Conservation (phyloP, 1,140 invertebrate species). For the Argopecten irradians region DNA sequence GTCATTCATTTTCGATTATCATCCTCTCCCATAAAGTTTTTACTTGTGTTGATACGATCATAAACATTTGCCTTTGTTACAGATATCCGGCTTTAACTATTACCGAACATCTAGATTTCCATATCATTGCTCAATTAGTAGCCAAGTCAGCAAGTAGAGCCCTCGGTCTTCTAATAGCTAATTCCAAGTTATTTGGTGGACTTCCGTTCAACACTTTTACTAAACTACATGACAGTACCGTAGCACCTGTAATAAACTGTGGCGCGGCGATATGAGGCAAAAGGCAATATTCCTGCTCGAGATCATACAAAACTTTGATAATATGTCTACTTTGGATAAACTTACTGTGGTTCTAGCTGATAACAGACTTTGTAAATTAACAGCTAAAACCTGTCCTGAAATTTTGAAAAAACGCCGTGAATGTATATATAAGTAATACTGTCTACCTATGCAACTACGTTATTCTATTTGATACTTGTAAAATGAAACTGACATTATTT, state of each 20-base stretch:
- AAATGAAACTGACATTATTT: too few species aligned
- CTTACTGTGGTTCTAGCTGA: too few species aligned
- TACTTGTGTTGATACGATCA: background rate
- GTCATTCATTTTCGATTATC: slow-evolving; percentile 43
- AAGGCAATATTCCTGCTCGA: slow-evolving; percentile 24
- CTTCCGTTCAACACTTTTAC: slow-evolving; percentile 23
- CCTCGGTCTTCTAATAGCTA: slow-evolving; percentile 31
- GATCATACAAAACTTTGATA: too few species aligned
- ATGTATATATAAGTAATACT: too few species aligned
- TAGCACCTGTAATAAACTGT: background rate
- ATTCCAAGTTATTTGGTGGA: slow-evolving; percentile 34
- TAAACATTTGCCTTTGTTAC: background rate
- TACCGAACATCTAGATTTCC: slow-evolving; percentile 37
- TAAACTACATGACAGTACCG: slow-evolving; percentile 38
- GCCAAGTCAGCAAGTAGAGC: background rate
- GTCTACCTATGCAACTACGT: too few species aligned
- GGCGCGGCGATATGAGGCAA: slow-evolving; percentile 27
- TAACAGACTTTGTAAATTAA: too few species aligned
- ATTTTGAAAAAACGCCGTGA: too few species aligned
- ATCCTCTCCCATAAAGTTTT: background rate
- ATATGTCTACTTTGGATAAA: too few species aligned
- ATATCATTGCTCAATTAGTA: slow-evolving; percentile 30
- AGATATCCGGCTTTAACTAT: slow-evolving; percentile 29
- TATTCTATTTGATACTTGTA: too few species aligned
- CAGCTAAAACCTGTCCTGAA: too few species aligned